These are phyloP conservation scores for Nylanderia fulva DNA, from an alignment of 1,140 invertebrate genomes.

Conservation along the genomic window DNA sequence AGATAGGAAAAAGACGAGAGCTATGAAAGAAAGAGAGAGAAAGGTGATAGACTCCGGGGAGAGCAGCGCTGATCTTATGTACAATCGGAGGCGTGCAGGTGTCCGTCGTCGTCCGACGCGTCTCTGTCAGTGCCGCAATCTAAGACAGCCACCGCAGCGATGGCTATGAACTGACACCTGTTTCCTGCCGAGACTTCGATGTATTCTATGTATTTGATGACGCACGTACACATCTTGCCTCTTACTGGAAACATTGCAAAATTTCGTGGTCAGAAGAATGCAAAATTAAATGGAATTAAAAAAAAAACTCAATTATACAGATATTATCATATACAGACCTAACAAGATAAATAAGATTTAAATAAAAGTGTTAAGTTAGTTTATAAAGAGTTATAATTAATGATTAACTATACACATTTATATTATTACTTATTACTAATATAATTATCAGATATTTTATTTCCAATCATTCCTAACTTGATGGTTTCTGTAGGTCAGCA, in stretches of 20 bases:
- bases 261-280: background rate
- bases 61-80: slow-evolving; percentile 70
- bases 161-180: slow-evolving; percentile 77
- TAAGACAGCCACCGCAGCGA: slow-evolving; percentile 74
- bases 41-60: slow-evolving; percentile 49
- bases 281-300: background rate
- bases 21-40: background rate
- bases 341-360: no score
- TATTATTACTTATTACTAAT: no score
- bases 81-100: slow-evolving; percentile 82
- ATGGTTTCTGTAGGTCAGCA: no score
- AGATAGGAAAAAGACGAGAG: background rate
- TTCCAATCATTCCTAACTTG: background rate
- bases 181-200: slow-evolving; percentile 67
- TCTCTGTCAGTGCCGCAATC: slow-evolving; percentile 79
- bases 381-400: no score
- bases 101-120: slow-evolving; percentile 76
- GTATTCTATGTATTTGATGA: slow-evolving; percentile 16
- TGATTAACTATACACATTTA: no score
- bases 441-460: background rate
- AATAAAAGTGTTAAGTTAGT: no score
- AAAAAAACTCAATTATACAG: background rate
- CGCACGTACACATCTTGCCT: background rate
- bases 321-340: no score
- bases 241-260: background rate